Conservation (phyloP, 2,888 invertebrate genomes). For the Hymenopus coronatus region DNA sequence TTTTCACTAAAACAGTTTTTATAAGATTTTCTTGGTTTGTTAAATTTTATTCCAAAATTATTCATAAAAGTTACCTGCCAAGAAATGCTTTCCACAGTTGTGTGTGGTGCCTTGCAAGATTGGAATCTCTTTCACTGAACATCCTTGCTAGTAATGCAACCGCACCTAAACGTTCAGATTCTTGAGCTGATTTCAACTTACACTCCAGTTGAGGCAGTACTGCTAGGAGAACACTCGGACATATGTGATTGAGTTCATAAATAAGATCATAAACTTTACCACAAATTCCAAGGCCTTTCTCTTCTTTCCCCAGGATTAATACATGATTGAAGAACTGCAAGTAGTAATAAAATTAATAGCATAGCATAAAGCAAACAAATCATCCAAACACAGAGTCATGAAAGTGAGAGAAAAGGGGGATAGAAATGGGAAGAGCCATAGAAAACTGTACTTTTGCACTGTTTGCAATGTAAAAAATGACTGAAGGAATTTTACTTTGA, state of each 20-base stretch:
- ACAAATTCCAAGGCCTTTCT: constrained; percentile 73
- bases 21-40: not conserved
- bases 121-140: constrained; percentile 94
- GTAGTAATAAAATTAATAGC: constrained; percentile 32
- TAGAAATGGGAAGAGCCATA: too few species aligned
- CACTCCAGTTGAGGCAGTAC: constrained; percentile 94
- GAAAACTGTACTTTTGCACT: too few species aligned
- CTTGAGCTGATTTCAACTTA: constrained; percentile 88
- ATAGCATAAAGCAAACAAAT: not conserved
- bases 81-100: constrained; percentile 90
- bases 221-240: constrained; percentile 79
- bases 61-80: constrained; percentile 55
- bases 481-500: too few species aligned
- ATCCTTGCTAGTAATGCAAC: constrained; percentile 89
- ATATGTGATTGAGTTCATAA: constrained; percentile 92
- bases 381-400: too few species aligned
- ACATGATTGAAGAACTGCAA: constrained; percentile 93
- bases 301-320: constrained; percentile 87
- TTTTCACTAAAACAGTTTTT: too few species aligned
- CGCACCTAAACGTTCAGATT: constrained; percentile 82
- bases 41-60: not conserved
- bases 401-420: too few species aligned
- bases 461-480: too few species aligned
- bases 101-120: constrained; percentile 80
- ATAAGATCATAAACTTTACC: constrained; percentile 91